Base-by-base conservation (phyloP, 2,113 vertebrate genomes). In the Tragelaphus strepsiceros region DNA sequence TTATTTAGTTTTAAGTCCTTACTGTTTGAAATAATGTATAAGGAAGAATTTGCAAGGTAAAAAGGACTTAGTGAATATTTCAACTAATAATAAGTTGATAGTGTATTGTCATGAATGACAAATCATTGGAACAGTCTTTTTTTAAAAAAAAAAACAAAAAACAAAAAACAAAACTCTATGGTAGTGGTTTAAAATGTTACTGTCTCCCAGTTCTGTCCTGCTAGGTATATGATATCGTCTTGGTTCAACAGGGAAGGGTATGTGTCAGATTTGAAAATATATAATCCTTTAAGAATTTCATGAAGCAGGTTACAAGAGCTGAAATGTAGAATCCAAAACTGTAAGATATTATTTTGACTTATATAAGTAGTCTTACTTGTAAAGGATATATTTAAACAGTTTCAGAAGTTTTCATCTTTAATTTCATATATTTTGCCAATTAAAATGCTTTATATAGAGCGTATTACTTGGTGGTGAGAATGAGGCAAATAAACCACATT, bases 161-260 rank as follows among this genome's bases (percentile, higher is more conserved):
- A 49, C 11, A 49, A 49, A 49, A 12, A 4, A 39, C 39, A 39
- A 49, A 49, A 84, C 28, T 87, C 58, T 87, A 5, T 92, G 35
- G 5, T 85, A 43, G 94, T 91, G 89, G 64, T 82, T 90, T 94
- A 82, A 94, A 94, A 92, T 97, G 77, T 90, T 92, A 74, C 6
- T 62, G 16, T 89, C 39, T 96, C 35, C 22, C 71, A 77, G 71
- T 77, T 43, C 71, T 77, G 67, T 71, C 35, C 39, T 24, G 35
- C 11, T 26, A 43, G 12, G 71, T 77, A 24, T 77, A 77, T 77
- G 71, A 77, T 11, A 83, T 90, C 6, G 19, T 92, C 59, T 96
- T 94, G 46, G 51, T 89, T 28, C 21, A 88, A 12, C 51, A 71
- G 32, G 62, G 39, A 91, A 28, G n/a, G 8, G 8, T 24, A 17